Base-by-base conservation (phyloP, 2,888 invertebrate genomes). In the Xanthorhoe spadicearia region DNA sequence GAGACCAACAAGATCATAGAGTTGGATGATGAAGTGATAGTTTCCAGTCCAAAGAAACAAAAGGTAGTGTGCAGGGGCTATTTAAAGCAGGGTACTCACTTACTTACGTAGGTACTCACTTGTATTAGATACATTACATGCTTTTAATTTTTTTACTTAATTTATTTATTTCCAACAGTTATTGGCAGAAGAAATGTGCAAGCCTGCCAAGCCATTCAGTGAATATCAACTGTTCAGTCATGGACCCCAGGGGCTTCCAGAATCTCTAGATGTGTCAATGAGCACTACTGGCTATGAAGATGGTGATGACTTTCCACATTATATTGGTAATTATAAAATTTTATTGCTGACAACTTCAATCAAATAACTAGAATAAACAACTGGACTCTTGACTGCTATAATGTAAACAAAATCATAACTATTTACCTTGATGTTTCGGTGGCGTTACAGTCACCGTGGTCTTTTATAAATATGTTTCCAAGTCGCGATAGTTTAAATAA, bases 221-320 rank as follows among this genome's bases (percentile, higher is more conserved):
- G 90, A 90, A 32, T 77, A 88, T 69, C 67, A 43, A 43, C 38
- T 88, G 23, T 87, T 87, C 66, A 81, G 75, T 50, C 88, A 89
- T 75, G 85, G 84, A 5, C 65, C 81, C 61, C 81, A 84, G 60
- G 83, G 81, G 9, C 80, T 90, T 38, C 81, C 85, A 5, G 88
- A 89, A 59, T 87, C 88, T 23, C 73, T 89, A 18, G 83, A 92
- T 81, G 75, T 84, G 13, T 90, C 92, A 17, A 75, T 88, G 18
- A 88, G 82, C 69, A 90, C 89, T 7, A 85, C 87, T 58, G 89
- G 85, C 38, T 85, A 77, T 83, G 90, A 88, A 64, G 90, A 90
- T 52, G 79, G 74, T 19, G 86, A 87, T 68, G 89, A 90, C 28
- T 88, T 83, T 74, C 84, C 88, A 38, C 87, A 86, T 64, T 84